phyloP scores from a whole-genome alignment of 2,113 vertebrate species.

The Platanista minor region DNA sequence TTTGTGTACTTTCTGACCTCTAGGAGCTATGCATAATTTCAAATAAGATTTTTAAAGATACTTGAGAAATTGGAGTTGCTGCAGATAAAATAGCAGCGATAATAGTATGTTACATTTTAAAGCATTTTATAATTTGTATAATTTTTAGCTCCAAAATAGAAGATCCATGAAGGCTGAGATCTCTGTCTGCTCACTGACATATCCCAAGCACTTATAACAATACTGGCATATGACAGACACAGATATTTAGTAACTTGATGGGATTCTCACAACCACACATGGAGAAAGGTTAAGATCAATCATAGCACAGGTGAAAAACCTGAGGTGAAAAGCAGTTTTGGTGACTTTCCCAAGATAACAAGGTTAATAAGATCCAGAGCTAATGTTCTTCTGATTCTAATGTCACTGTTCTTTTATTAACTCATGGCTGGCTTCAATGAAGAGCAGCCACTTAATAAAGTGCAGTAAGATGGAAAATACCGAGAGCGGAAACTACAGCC shows the following conservation, averaged over 20 bases:
- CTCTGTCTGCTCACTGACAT: background rate
- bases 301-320: background rate
- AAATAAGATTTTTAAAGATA: background rate
- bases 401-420: background rate
- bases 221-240: background rate
- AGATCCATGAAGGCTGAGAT: background rate
- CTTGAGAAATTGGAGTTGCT: background rate
- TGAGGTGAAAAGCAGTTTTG: background rate
- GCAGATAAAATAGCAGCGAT: background rate
- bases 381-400: background rate
- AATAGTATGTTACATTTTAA: background rate
- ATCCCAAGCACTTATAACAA: background rate
- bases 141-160: background rate
- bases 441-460: background rate
- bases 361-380: background rate
- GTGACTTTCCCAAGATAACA: background rate
- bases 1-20: background rate
- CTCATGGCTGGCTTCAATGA: background rate
- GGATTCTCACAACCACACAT: background rate
- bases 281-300: background rate
- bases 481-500: background rate
- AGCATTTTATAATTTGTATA: background rate
- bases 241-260: background rate
- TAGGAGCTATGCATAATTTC: background rate
- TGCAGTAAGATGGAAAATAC: background rate